Percentiles rank a stretch among this genome's conserved stretches.
Evolutionary conservation across 2,797 vertebrate species (phyloP).

Genomic region (Mormyrus proboscirostris): DNA sequence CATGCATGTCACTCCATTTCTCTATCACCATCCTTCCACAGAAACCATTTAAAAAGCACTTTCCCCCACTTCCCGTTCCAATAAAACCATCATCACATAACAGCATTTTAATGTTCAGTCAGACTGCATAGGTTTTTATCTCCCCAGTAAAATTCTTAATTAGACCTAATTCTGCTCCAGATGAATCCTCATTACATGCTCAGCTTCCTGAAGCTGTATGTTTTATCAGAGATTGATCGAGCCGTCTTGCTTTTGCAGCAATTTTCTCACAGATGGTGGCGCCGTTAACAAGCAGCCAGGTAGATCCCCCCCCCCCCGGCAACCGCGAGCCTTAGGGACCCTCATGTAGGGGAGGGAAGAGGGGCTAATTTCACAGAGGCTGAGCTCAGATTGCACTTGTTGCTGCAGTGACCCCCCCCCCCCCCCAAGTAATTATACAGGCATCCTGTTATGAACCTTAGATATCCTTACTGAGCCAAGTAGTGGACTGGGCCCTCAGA

Average conservation of each 20-base stretch:
- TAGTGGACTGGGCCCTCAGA: conserved; percentile 1
- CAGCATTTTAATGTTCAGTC: background rate
- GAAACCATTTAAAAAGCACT: conserved; percentile 6
- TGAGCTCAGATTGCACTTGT: background rate
- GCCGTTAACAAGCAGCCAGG: background rate
- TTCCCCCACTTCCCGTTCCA: background rate
- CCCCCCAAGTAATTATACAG: background rate
- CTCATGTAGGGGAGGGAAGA: background rate
- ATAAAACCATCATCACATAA: conserved; percentile 11
- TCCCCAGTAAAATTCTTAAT: background rate
- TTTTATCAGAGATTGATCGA: background rate
- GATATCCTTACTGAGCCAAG: background rate
- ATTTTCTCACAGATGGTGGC: background rate
- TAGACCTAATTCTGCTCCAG: conserved; percentile 2
- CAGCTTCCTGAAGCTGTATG: background rate
- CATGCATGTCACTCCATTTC: background rate
- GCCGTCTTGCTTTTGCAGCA: background rate
- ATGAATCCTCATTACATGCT: background rate
- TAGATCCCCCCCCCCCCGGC: background rate
- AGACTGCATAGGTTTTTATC: background rate
- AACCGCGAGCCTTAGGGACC: background rate
- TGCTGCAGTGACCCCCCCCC: background rate
- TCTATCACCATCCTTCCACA: background rate
- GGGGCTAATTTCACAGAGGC: background rate
- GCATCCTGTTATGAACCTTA: conserved; percentile 4